These are phyloP conservation scores for Thelaira solivaga DNA, from an alignment of 2,888 invertebrate species.

Conservation along the genomic window DNA sequence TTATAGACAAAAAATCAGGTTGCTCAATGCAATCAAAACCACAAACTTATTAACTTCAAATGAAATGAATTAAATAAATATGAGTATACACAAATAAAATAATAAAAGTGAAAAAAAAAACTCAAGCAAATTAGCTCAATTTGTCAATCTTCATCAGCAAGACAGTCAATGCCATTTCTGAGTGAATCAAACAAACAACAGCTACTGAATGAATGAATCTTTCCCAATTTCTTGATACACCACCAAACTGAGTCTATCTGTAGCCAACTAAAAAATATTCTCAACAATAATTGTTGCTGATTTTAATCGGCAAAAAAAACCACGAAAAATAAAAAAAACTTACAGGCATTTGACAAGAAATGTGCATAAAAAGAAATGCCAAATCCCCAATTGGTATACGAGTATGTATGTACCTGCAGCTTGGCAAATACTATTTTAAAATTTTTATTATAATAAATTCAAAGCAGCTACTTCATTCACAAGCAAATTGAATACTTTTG, in stretches of 20 bases:
- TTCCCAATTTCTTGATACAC: not conserved
- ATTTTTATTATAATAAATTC: not conserved
- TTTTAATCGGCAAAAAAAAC: conserved; percentile 8
- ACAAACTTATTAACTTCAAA: conserved; percentile 21
- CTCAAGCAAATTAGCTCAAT: conserved; percentile 40
- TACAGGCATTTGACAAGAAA: not conserved
- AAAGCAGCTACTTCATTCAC: not conserved
- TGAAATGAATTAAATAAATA: too few species aligned
- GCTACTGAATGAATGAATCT: conserved; percentile 20
- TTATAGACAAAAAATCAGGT: conserved; percentile 5
- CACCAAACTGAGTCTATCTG: not conserved
- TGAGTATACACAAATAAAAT: too few species aligned
- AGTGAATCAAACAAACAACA: not conserved
- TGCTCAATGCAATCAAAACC: conserved; percentile 26
- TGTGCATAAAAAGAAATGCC: conserved; percentile 41
- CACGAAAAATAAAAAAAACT: conserved; percentile 5
- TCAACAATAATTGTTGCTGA: conserved; percentile 27
- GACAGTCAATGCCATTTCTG: conserved; percentile 37
- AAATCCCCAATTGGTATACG: conserved; percentile 22
- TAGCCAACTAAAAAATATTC: not conserved
- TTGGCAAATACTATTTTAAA: conserved; percentile 21
- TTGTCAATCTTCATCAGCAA: conserved; percentile 40
- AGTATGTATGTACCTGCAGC: not conserved
- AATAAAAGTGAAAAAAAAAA: conserved; percentile 4
- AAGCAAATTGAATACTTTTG: not conserved